Percentiles rank a stretch among this genome's conserved stretches.
Conservation (phyloP, 2,888 invertebrate species). For the Tyria jacobaeae region DNA sequence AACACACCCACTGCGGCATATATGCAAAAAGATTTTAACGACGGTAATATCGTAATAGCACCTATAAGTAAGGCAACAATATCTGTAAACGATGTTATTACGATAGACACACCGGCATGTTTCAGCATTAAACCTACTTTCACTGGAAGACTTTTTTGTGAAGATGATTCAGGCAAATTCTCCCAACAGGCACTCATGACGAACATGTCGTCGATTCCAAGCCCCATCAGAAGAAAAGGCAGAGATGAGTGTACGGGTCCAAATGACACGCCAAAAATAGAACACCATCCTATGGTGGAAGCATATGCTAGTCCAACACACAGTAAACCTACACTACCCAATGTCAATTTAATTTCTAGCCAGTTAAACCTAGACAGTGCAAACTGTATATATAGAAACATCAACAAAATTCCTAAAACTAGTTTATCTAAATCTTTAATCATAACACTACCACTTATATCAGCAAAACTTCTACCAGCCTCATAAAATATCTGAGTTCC, state of each 20-base stretch:
- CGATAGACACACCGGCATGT: slow-evolving; percentile 94
- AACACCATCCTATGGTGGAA: slow-evolving; percentile 90
- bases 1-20: slow-evolving; percentile 93
- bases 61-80: slow-evolving; percentile 93
- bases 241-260: slow-evolving; percentile 94
- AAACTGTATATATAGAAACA: slow-evolving; percentile 91
- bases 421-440: slow-evolving; percentile 91
- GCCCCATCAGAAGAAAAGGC: slow-evolving; percentile 93
- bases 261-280: slow-evolving; percentile 90
- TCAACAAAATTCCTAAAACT: slow-evolving; percentile 88
- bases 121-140: slow-evolving; percentile 90
- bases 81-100: slow-evolving; percentile 93
- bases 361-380: slow-evolving; percentile 91
- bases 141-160: slow-evolving; percentile 86
- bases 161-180: slow-evolving; percentile 85
- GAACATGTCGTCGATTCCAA: slow-evolving; percentile 95
- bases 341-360: slow-evolving; percentile 89
- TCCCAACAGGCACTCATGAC: slow-evolving; percentile 93
- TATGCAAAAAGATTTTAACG: slow-evolving; percentile 93
- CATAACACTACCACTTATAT: slow-evolving; percentile 89
- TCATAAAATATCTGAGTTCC: slow-evolving; percentile 84
- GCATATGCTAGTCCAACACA: slow-evolving; percentile 91
- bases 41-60: slow-evolving; percentile 92
- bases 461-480: slow-evolving; percentile 91
- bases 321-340: slow-evolving; percentile 90